Conservation (phyloP, 2,888 invertebrate genomes). For the Cyrtodaria siliqua region DNA sequence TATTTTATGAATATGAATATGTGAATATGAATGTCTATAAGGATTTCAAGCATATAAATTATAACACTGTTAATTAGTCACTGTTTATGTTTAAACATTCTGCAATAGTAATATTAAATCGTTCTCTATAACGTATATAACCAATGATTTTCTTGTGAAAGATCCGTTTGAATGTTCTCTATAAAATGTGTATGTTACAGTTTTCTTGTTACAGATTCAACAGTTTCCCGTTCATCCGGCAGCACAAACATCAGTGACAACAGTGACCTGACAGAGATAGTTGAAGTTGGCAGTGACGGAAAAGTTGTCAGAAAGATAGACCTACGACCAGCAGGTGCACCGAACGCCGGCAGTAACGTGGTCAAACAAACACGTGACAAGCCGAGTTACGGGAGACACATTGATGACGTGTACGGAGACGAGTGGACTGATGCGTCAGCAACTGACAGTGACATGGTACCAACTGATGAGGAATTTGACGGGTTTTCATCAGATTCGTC, state of each 20-base stretch:
- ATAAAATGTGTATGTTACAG: too few relatives aligned
- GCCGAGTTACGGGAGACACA: neutral
- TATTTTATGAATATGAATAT: too few relatives aligned
- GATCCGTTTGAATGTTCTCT: too few relatives aligned
- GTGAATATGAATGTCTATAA: neutral
- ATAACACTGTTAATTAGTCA: too few relatives aligned
- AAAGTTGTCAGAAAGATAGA: constrained; percentile 13
- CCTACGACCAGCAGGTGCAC: constrained; percentile 22
- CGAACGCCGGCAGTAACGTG: constrained; percentile 8
- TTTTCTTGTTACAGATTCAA: neutral
- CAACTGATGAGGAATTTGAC: constrained; percentile 46
- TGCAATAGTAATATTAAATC: too few relatives aligned
- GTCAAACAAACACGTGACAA: neutral
- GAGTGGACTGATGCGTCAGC: constrained; percentile 17
- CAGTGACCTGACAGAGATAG: constrained; percentile 47
- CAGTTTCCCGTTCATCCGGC: neutral
- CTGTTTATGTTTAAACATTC: too few relatives aligned
- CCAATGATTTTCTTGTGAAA: too few relatives aligned
- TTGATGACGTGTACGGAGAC: constrained; percentile 33
- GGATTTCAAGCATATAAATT: neutral
- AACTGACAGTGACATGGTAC: constrained; percentile 29
- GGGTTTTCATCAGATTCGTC: too few relatives aligned
- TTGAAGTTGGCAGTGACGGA: constrained; percentile 38
- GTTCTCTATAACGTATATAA: too few relatives aligned
- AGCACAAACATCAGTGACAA: constrained; percentile 15